Percentiles rank a stretch among this genome's conserved stretches.
phyloP scores from a whole-genome alignment of 2,888 invertebrate genomes.

The Cephalotes varians region DNA sequence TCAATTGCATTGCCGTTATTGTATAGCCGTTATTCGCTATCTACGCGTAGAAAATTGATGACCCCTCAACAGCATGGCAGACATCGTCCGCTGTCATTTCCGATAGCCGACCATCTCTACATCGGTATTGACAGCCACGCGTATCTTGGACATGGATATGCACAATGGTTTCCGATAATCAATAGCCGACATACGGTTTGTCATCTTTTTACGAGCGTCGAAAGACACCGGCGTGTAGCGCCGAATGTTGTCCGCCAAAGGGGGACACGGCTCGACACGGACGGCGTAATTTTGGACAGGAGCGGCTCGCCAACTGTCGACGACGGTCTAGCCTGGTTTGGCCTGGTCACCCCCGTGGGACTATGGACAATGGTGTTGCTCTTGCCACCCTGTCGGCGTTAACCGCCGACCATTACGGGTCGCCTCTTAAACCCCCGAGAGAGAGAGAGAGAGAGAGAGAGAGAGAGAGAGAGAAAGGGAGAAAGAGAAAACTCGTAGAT shows the following conservation, averaged over 20 bases:
- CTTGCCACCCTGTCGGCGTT: constrained; percentile 65
- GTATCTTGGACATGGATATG: constrained; percentile 20
- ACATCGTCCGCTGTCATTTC: constrained; percentile 51
- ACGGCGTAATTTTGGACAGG: constrained; percentile 71
- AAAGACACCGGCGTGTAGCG: constrained; percentile 30
- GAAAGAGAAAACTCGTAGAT: constrained; percentile 41
- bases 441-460: not conserved
- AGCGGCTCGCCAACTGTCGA: constrained; percentile 80
- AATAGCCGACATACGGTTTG: constrained; percentile 39
- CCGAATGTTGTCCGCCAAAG: constrained; percentile 46
- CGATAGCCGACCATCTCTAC: constrained; percentile 42
- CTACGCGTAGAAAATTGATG: constrained; percentile 59
- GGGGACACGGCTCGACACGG: constrained; percentile 44
- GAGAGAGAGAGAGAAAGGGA: not conserved
- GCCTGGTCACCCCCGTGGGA: constrained; percentile 73
- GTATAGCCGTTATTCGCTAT: constrained; percentile 27
- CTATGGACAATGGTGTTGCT: constrained; percentile 77
- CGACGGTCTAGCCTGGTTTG: constrained; percentile 72
- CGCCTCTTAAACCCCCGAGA: constrained; percentile 58
- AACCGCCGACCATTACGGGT: constrained; percentile 69
- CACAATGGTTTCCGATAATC: constrained; percentile 31
- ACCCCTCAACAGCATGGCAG: constrained; percentile 40
- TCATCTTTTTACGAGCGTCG: constrained; percentile 51
- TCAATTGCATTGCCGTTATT: not conserved
- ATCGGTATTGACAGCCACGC: constrained; percentile 26